Base-by-base conservation (phyloP, 1,140 invertebrate genomes). In the Ganaspis sp. region DNA sequence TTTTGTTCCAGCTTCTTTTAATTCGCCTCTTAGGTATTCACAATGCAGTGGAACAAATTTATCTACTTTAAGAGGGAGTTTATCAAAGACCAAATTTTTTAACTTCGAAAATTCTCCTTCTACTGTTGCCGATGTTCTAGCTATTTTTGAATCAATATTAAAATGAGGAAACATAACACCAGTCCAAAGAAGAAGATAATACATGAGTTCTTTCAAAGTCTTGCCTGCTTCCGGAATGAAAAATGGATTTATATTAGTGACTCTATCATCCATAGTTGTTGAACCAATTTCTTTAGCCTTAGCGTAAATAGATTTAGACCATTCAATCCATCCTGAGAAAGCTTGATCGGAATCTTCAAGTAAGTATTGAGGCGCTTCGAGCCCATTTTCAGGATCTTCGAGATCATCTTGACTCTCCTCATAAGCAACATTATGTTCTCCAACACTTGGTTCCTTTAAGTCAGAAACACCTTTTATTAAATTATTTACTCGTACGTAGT, bases 141-240 rank as follows among this genome's bases (percentile, higher is more conserved):
- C 37, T 17, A 3, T 15, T 23, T 15, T 5, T n/a, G n/a, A n/a
- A 69, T 69, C 64, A 69, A 69, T 23, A 69, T 69, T 69, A 12
- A 17, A 69, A 12, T 11, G 5, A 4, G 69, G n/a, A 37, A 19
- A 70, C 69, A 70, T 70, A 4, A 38, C 9, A 3, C 15, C 23
- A 4, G 69, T 72, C 70, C 70, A 72, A 1, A 72, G 42, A 19
- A 38, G 70, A 23, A 72, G n/a, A 45, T 42, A 38, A 45, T 72
- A 72, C 70, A 72, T 72, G 1, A 38, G 15, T 21, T 42, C 38
- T 15, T 21, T 40, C 1, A 72, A 11, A 1, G 11, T 15, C 38
- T 34, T 72, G 17, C 38, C 70, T 42, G 70, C 70, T 23, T 42
- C 12, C 9, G 40, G 40, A 19, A 42, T 72, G 23, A 45, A 4